Base-by-base conservation (phyloP, 2,888 invertebrate genomes). In the Lasioglossum figueresi region DNA sequence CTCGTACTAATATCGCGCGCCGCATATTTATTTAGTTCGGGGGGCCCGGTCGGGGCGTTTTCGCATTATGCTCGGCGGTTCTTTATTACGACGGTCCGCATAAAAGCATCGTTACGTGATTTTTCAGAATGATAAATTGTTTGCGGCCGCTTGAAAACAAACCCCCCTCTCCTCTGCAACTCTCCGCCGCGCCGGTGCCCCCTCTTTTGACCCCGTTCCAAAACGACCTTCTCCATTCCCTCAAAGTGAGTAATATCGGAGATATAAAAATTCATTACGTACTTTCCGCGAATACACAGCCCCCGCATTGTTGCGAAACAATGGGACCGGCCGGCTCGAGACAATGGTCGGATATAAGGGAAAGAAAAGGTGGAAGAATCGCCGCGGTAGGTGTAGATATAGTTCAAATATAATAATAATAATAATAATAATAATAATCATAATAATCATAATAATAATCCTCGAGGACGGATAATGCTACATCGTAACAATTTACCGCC, bases 211-310 rank as follows among this genome's bases (percentile, higher is more conserved):
- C 59, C 14, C 31, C 77, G 23, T 10, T 40, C 27, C 48, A 27
- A 14, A 40, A 68, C 68, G 52, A 6, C 37, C 63, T 27, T 23
- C 59, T 16, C 16, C 23, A 74, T 4, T 31, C 31, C 23, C 23
- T n/a, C 14, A 45, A 63, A 48, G 76, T 66, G 83, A 86, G 75
- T 76, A 77, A 80, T 76, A 87, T 86, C 79, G 87, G 79, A 70
- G 86, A 71, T 81, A 86, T 83, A 87, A 87, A 86, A 87, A 86
- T 87, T 86, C 87, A 83, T 87, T 86, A 79, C 80, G 80, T 63
- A 63, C 63, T 63, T 63, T 63, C 16, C 27, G 71, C 23, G 48
- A 34, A 68, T 76, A 79, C 81, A 85, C 68, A 48, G 76, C 8
- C 34, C 66, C 31, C 34, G 83, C 72, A 88, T 88, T 86, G 88